Conservation (phyloP, 2,888 invertebrate species). For the Stictocephala bisonia region DNA sequence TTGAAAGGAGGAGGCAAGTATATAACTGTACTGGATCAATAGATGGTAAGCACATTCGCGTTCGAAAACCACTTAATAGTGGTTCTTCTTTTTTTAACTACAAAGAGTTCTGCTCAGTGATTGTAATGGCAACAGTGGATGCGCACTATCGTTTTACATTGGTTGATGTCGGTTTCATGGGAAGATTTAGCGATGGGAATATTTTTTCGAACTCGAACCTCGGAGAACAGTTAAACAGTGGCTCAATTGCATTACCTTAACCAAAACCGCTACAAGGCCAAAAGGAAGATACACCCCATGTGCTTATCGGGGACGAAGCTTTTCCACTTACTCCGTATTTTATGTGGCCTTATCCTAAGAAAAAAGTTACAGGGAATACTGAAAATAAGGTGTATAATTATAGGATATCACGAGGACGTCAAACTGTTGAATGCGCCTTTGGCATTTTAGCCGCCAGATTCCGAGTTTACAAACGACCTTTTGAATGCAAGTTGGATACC, state of each 20-base stretch:
- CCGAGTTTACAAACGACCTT: conserved; percentile 35
- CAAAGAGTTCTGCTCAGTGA: conserved; percentile 59
- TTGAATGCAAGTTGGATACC: conserved; percentile 2
- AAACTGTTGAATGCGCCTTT: conserved; percentile 42
- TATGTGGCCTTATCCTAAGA: conserved; percentile 34
- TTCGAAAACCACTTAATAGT: conserved; percentile 57
- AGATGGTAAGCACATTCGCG: conserved; percentile 59
- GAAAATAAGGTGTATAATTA: conserved; percentile 43
- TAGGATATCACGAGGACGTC: conserved; percentile 39
- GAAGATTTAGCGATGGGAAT: conserved; percentile 59
- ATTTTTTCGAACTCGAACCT: conserved; percentile 56
- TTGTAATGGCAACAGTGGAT: conserved; percentile 59
- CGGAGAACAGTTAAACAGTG: conserved; percentile 50
- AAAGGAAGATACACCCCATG: conserved; percentile 24
- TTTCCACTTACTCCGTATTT: conserved; percentile 2
- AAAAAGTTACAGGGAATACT: conserved; percentile 1
- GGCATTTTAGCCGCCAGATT: conserved; percentile 42
- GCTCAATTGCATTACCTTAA: conserved; percentile 51
- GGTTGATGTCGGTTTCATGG: conserved; percentile 58
- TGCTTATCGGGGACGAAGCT: conserved; percentile 30
- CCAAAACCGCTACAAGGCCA: conserved; percentile 48
- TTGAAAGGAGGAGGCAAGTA: too few relatives aligned
- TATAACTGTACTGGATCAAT: too few relatives aligned
- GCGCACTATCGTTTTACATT: conserved; percentile 59
- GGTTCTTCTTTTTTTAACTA: conserved; percentile 61